Evolutionary conservation across 2,888 invertebrate genomes (phyloP), one percentile per base, ranked within the genome.

Genomic region (Stomorhina lunata): DNA sequence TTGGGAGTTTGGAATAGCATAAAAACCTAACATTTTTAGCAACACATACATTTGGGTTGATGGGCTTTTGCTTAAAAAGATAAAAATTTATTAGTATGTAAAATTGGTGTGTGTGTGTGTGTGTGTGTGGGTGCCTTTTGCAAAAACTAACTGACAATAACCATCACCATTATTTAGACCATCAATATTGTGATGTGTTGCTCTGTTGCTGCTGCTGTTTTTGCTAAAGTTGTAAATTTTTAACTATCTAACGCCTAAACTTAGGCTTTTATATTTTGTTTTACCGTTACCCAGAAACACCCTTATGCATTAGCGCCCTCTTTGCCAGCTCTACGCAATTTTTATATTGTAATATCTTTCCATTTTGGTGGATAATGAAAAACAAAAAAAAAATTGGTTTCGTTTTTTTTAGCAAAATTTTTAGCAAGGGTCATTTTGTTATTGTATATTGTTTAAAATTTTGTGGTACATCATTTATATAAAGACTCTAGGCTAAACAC

Each of bases 221-320:
- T 40, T 63, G 50, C 12, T 45, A 17, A 43, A 66, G 43, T 32
- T 69, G 45, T 59, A 50, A 20, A 37, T 63, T 55, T 34, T 61
- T 50, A 63, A 78, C 73, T 75, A 73, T 79, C 82, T 66, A 78
- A 82, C 68, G 78, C 81, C 81, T 78, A 57, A 78, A 59, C 32
- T 48, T 15, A 59, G 65, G 59, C 63, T 59, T 20, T 57, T 27
- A 15, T 59, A 22, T 68, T 66, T 55, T 37, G n/a, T 27, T 22
- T 25, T 32, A 12, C 17, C 15, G 25, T 55, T 20, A 29, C 12
- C 9, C 53, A 22, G 15, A 22, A 10, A 12, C 65, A 10, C 17
- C 37, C 50, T 25, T 37, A 29, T 43, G 25, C 22, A 27, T 57
- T 66, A 59, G 15, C 65, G 25, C 27, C 50, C 15, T 37, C 15